Conservation (phyloP, 2,888 invertebrate genomes). For the Epinotia demarniana region DNA sequence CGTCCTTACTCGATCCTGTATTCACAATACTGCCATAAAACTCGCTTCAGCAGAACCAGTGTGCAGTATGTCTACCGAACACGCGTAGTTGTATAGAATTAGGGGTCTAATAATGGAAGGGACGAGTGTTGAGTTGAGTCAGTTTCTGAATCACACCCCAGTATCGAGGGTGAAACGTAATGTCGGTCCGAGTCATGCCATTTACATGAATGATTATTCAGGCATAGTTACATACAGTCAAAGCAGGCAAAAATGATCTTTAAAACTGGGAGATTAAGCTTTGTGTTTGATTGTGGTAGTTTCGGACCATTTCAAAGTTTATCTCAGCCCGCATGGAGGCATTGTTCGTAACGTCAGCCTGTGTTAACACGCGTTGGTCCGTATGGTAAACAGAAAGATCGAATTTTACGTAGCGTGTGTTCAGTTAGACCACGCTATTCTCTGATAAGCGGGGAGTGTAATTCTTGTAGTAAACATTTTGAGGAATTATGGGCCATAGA, state of each 20-base stretch:
- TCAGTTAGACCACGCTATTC: conserved; percentile 4
- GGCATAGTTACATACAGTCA: conserved; percentile 51
- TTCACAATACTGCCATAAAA: neutral
- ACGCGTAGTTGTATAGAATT: neutral
- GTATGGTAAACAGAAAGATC: conserved; percentile 57
- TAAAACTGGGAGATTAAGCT: conserved; percentile 53
- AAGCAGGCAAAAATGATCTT: conserved; percentile 54
- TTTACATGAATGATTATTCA: conserved; percentile 80
- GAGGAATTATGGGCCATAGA: too few relatives aligned
- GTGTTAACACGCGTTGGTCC: conserved; percentile 65
- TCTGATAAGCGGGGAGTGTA: too few relatives aligned
- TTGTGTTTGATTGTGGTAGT: conserved; percentile 54
- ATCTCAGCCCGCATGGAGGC: conserved; percentile 69
- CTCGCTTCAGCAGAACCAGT: neutral
- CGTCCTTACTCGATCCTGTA: conserved; percentile 60
- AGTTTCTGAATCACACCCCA: conserved; percentile 16
- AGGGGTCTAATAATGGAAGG: neutral
- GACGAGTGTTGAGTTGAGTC: neutral
- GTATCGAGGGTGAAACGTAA: conserved; percentile 71
- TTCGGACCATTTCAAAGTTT: conserved; percentile 64
- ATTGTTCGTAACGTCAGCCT: conserved; percentile 68
- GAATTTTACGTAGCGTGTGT: conserved; percentile 51
- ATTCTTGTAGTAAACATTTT: too few relatives aligned
- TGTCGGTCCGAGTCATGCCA: conserved; percentile 72
- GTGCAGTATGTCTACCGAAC: neutral